Percentiles rank a stretch among this genome's conserved stretches.
phyloP scores from a whole-genome alignment of 2,113 vertebrate species.

The Phylloscopus trochilus region DNA sequence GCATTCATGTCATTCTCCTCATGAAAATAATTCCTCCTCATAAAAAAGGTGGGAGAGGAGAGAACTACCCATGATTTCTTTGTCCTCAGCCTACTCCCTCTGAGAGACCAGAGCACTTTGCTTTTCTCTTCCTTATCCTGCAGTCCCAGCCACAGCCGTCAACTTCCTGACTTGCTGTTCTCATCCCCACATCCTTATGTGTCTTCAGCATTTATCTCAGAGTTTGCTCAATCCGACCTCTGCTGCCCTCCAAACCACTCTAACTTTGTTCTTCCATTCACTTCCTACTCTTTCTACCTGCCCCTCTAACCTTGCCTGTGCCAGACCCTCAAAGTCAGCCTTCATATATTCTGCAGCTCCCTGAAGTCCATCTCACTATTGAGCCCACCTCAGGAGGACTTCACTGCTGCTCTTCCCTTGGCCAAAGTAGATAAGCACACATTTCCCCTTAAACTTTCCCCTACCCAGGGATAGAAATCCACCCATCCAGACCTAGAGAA shows the following conservation, averaged over 20 bases:
- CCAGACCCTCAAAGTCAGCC: neutral
- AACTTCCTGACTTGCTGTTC: fast-evolving
- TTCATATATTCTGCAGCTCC: neutral
- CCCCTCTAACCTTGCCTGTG: neutral
- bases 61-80: neutral
- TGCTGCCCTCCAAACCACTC: neutral
- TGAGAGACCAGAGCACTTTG: neutral
- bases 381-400: neutral
- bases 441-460: neutral
- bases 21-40: neutral
- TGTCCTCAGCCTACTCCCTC: neutral
- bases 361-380: neutral
- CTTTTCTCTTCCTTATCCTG: neutral
- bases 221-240: neutral
- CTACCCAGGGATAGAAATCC: neutral
- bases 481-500: neutral
- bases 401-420: neutral
- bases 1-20: neutral
- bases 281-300: neutral
- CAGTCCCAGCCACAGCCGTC: neutral
- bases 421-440: neutral
- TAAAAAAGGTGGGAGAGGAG: neutral
- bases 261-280: neutral
- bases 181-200: fast-evolving
- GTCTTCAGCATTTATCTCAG: neutral